phyloP scores from a whole-genome alignment of 2,113 vertebrate species.

The Tragulus kanchil region DNA sequence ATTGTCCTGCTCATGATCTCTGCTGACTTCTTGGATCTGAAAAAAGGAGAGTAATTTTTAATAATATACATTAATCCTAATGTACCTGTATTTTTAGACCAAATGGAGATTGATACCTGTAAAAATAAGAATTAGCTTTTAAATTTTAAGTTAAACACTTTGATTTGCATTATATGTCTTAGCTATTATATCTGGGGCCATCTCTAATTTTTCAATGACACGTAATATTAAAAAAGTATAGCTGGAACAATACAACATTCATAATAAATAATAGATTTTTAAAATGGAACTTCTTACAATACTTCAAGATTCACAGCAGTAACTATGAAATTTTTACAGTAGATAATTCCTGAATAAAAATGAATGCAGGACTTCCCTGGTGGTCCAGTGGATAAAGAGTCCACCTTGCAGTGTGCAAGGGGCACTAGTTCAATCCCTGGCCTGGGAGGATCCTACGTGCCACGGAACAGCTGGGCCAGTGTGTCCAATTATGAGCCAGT shows the following conservation, averaged over 20 bases:
- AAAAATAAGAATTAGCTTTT: neutral
- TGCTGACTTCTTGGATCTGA: constrained; percentile 74
- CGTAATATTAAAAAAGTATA: neutral
- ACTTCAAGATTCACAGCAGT: neutral
- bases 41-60: constrained; percentile 63
- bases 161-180: neutral
- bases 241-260: neutral
- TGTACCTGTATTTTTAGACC: neutral
- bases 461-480: too few relatives aligned
- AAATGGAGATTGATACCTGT: neutral
- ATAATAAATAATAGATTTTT: neutral
- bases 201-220: neutral
- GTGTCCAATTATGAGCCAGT: too few relatives aligned
- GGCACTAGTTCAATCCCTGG: too few relatives aligned
- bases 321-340: neutral
- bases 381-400: too few relatives aligned
- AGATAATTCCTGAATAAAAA: neutral
- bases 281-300: neutral
- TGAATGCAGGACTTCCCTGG: neutral
- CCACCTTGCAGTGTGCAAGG: too few relatives aligned
- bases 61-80: neutral
- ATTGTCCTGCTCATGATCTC: constrained; percentile 25
- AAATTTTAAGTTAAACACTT: constrained; percentile 45
- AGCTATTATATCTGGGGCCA: neutral
- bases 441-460: too few relatives aligned